Percentiles rank a stretch among this genome's conserved stretches.
phyloP scores from a whole-genome alignment of 2,797 vertebrate genomes.

The Sebastes trivittatus region DNA sequence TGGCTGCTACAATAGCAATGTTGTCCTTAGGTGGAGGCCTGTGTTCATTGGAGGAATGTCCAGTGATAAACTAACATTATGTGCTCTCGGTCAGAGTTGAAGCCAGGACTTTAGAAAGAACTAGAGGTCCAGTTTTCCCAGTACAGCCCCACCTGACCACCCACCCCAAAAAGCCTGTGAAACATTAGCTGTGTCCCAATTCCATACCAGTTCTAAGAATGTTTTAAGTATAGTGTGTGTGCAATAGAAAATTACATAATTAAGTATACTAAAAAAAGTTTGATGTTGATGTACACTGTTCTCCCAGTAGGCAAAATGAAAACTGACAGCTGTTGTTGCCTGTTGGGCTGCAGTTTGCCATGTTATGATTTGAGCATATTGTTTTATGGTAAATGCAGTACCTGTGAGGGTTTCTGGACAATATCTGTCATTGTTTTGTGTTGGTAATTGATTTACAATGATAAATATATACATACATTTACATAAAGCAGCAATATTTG shows the following conservation, averaged over 20 bases:
- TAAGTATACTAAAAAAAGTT: not conserved
- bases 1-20: constrained; percentile 28
- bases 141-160: not conserved
- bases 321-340: too few relatives aligned
- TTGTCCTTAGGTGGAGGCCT: constrained; percentile 54
- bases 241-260: not conserved
- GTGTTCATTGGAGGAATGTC: not conserved
- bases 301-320: not conserved
- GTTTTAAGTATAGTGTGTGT: not conserved
- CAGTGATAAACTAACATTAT: constrained; percentile 22
- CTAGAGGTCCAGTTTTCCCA: not conserved
- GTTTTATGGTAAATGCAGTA: too few relatives aligned
- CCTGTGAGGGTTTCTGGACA: too few relatives aligned
- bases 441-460: too few relatives aligned
- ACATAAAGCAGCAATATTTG: too few relatives aligned
- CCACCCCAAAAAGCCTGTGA: not conserved
- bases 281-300: not conserved
- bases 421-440: too few relatives aligned
- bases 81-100: not conserved
- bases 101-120: not conserved
- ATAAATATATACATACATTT: too few relatives aligned
- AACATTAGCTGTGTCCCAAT: not conserved
- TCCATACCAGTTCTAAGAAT: not conserved
- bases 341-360: too few relatives aligned
- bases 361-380: too few relatives aligned